Conservation (phyloP, 2,797 vertebrate genomes). For the Ibycter americanus region DNA sequence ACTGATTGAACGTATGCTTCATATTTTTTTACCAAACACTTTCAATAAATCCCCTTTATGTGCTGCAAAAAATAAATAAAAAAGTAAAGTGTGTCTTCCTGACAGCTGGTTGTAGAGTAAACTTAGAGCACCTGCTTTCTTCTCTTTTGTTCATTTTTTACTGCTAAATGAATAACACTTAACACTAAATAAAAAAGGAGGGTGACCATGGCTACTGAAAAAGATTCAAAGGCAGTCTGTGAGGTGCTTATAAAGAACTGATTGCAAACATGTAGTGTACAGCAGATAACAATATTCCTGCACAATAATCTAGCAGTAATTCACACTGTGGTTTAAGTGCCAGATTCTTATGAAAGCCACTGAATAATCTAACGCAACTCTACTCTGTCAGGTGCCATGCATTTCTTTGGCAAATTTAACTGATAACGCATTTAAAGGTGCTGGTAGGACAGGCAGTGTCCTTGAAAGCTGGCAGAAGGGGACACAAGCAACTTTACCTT, state of each 20-base stretch:
- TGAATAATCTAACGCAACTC: conserved; percentile 38
- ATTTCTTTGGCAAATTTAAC: conserved; percentile 28
- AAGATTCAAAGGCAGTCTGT: conserved; percentile 69
- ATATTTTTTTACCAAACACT: conserved; percentile 28
- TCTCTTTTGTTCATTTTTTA: conserved; percentile 69
- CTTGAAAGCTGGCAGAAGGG: conserved; percentile 46
- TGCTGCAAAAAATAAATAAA: conserved; percentile 18
- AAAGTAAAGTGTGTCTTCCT: conserved; percentile 54
- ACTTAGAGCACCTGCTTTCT: conserved; percentile 77
- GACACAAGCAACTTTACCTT: background rate
- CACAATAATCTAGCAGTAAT: conserved; percentile 57
- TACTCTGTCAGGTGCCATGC: background rate
- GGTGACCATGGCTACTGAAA: conserved; percentile 77
- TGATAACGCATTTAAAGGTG: background rate
- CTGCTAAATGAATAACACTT: conserved; percentile 84
- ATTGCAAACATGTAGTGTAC: conserved; percentile 64
- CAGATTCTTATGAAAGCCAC: conserved; percentile 39
- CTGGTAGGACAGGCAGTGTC: background rate
- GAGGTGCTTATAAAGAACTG: conserved; percentile 18
- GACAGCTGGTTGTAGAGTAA: conserved; percentile 72
- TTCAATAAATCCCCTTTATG: conserved; percentile 59
- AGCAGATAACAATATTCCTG: conserved; percentile 77
- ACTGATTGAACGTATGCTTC: conserved; percentile 10
- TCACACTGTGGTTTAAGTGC: conserved; percentile 45
- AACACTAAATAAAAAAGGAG: conserved; percentile 85